Percentiles rank a stretch among this genome's conserved stretches.
These are phyloP conservation scores for Nasonovia ribisnigri DNA, from an alignment of 2,888 invertebrate genomes.

Conservation along the genomic window DNA sequence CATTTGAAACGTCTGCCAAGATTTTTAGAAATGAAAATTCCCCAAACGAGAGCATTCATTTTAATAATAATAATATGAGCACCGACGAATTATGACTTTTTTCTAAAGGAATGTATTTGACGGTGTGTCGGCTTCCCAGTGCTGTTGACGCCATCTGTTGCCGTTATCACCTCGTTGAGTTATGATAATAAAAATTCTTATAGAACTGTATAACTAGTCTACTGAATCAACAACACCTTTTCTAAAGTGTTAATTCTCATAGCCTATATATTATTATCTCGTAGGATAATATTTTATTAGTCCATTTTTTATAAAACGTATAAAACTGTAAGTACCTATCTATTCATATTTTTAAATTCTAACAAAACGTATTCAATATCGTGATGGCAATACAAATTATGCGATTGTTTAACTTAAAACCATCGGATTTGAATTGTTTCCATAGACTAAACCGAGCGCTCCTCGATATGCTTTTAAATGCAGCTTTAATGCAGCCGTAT, in stretches of 20 bases:
- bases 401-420: neutral
- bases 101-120: neutral
- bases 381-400: neutral
- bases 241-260: neutral
- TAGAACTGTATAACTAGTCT: neutral
- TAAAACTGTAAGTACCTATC: neutral
- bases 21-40: neutral
- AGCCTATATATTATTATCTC: neutral
- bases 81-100: neutral
- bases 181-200: neutral
- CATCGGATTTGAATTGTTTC: neutral
- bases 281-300: neutral
- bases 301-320: neutral
- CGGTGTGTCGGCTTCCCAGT: neutral
- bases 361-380: neutral
- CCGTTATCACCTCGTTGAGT: neutral
- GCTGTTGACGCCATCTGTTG: conserved; percentile 26
- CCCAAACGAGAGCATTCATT: neutral
- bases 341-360: neutral
- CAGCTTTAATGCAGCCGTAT: no score
- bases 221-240: neutral
- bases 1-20: neutral
- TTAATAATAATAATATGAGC: conserved; percentile 45
- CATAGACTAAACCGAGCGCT: neutral
- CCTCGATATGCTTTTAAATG: neutral